Conservation (phyloP, 2,888 invertebrate genomes). For the Listrodromus nycthemerus region DNA sequence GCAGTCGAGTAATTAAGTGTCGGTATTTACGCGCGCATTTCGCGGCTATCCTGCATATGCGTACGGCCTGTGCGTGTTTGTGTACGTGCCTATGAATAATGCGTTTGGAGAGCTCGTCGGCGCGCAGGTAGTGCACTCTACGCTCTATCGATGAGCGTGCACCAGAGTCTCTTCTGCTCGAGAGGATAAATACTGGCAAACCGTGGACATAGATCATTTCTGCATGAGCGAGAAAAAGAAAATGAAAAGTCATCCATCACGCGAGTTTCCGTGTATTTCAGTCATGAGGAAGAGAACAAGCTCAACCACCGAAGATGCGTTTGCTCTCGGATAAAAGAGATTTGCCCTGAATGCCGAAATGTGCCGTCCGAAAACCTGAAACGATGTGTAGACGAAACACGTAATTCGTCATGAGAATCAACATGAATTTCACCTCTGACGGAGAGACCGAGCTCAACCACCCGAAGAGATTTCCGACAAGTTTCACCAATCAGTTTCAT, state of each 20-base stretch:
- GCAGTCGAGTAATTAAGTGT: constrained; percentile 79
- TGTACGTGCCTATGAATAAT: constrained; percentile 71
- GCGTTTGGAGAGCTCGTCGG: constrained; percentile 67
- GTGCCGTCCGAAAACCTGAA: too few relatives aligned
- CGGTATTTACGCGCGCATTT: constrained; percentile 75
- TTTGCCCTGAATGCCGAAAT: constrained; percentile 46
- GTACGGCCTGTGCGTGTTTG: constrained; percentile 12
- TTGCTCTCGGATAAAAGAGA: constrained; percentile 28
- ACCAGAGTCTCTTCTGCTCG: constrained; percentile 2
- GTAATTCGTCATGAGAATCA: neutral
- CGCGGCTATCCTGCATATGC: constrained; percentile 64
- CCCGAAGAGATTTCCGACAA: too few relatives aligned
- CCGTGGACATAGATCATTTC: constrained; percentile 2
- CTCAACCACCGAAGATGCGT: neutral
- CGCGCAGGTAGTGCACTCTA: constrained; percentile 66
- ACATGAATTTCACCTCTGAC: too few relatives aligned
- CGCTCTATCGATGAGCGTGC: constrained; percentile 52
- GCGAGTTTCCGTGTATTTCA: neutral
- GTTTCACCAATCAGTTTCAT: too few relatives aligned
- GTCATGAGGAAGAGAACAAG: neutral
- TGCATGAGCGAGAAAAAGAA: neutral
- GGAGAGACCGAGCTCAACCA: too few relatives aligned
- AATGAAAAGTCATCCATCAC: neutral
- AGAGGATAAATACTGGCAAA: neutral
- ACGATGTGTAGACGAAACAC: too few relatives aligned